Conservation (phyloP, 2,113 vertebrate species). For the Dipodomys merriami region DNA sequence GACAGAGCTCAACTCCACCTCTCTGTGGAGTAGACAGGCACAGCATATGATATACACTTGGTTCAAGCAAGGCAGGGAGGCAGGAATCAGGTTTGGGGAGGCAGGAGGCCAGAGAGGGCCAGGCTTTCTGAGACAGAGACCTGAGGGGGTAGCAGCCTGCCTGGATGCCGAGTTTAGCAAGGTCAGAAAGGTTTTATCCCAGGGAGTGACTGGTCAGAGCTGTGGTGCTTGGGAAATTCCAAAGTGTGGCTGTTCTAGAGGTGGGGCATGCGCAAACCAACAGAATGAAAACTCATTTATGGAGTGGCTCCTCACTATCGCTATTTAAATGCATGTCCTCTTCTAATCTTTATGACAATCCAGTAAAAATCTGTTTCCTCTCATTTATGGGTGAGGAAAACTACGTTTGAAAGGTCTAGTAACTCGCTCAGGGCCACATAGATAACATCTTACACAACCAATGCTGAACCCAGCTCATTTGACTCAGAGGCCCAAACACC, state of each 20-base stretch:
- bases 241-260: background rate
- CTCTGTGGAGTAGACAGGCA: background rate
- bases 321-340: background rate
- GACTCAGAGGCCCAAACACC: background rate
- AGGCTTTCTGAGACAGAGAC: background rate
- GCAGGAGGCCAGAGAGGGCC: background rate
- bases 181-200: background rate
- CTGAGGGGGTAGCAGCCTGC: background rate
- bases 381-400: conserved; percentile 24
- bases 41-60: fast-evolving
- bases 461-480: background rate
- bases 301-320: background rate
- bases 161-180: background rate
- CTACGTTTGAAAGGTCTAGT: conserved; percentile 4
- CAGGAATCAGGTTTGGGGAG: background rate
- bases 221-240: background rate
- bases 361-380: background rate
- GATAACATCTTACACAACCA: background rate
- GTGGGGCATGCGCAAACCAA: background rate
- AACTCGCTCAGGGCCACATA: conserved; percentile 28
- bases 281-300: background rate
- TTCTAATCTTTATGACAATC: background rate
- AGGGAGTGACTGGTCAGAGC: background rate
- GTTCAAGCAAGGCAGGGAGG: background rate
- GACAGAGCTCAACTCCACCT: background rate